Evolutionary conservation across 1,140 invertebrate species (phyloP), one percentile per base, ranked within the genome.

Genomic region (Globodera rostochiensis): DNA sequence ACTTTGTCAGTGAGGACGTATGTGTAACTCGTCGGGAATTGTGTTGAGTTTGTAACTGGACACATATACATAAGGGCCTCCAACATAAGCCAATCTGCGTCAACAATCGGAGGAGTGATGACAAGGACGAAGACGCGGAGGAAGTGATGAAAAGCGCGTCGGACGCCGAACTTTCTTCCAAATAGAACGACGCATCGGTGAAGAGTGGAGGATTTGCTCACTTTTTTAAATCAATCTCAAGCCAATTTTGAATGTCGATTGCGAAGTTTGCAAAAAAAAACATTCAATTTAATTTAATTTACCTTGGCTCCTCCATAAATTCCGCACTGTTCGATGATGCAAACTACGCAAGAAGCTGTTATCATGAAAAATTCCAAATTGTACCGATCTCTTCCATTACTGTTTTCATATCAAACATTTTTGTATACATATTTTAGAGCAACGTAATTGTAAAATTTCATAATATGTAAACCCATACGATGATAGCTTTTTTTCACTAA

Each of bases 1-100:
- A 70, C 50, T 78, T 70, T 78, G 64, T 19, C 70, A 78, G 77
- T 47, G 77, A 78, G 21, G 64, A 78, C 49, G 64, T 77, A 71
- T 11, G 69, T 13, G 8, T 71, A 11, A 15, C 36, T 4, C 11
- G 5, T 71, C 19, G 4, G 25, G 11, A 3, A 15, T 13, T 66
- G 21, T 66, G 13, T 66, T 66, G 3, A 66, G 13, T 66, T 21
- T 15, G 60, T 66, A 21, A 21, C 53, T 67, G 46, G 36, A 36
- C 36, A 36, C 36, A 15, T 53, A 49, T 50, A 9, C 46, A 64
- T 78, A 67, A 77, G 76, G 60, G 69, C 71, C 49, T 78, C 5
- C 69, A 71, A 45, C 69, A 71, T 25, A 78, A 78, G 66, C 77
- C 77, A 47, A 70, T 78, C 11, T 78, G 77, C 50, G 66, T 78